phyloP scores from a whole-genome alignment of 2,797 vertebrate species.

The Vultur gryphus region DNA sequence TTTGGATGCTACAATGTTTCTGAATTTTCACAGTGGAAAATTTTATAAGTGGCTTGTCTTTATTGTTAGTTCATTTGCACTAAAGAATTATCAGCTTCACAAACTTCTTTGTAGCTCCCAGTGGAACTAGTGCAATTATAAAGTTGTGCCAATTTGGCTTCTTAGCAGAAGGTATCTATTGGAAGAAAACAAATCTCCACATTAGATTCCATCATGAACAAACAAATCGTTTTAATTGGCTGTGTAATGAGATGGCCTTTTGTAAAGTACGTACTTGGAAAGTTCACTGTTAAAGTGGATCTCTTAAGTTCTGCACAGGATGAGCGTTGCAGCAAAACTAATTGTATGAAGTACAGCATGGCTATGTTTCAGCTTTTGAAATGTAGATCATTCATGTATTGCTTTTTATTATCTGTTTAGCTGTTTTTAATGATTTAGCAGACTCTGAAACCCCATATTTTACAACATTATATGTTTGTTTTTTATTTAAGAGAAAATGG shows the following conservation, averaged over 20 bases:
- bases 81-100: constrained; percentile 72
- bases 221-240: constrained; percentile 69
- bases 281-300: neutral
- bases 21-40: constrained; percentile 41
- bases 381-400: neutral
- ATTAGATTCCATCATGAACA: constrained; percentile 64
- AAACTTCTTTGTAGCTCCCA: constrained; percentile 70
- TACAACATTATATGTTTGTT: neutral
- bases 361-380: neutral
- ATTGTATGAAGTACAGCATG: neutral
- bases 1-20: constrained; percentile 9
- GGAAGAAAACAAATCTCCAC: constrained; percentile 68
- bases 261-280: neutral
- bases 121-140: constrained; percentile 71
- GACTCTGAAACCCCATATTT: neutral
- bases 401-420: neutral
- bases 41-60: constrained; percentile 61
- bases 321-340: neutral
- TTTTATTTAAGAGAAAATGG: constrained; percentile 13
- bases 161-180: constrained; percentile 65
- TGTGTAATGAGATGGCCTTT: constrained; percentile 58
- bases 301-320: neutral
- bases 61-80: constrained; percentile 41
- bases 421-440: neutral
- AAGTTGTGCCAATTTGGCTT: constrained; percentile 73